Percentiles rank a stretch among this genome's conserved stretches.
These are phyloP conservation scores for Drosophila varians DNA, from an alignment of 1,140 invertebrate species.

Conservation along the genomic window DNA sequence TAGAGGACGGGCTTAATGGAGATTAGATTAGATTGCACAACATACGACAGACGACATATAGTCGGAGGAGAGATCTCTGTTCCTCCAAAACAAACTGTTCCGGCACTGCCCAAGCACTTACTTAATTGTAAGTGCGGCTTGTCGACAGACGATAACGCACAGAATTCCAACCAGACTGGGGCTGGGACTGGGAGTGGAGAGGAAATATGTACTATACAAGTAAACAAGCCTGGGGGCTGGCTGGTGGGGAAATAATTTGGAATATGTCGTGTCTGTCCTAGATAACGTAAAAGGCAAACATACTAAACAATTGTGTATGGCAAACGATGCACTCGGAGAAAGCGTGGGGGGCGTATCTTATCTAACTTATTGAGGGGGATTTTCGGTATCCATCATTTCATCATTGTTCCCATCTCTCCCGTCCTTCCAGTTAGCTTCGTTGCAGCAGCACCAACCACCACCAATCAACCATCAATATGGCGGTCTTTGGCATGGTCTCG, in stretches of 20 bases:
- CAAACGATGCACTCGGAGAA: slow-evolving; percentile 14
- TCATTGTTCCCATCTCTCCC: neutral
- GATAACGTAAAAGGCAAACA: slow-evolving; percentile 62
- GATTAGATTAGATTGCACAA: slow-evolving; percentile 69
- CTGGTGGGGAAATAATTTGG: slow-evolving; percentile 58
- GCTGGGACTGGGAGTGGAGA: slow-evolving; percentile 18
- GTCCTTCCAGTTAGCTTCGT: slow-evolving; percentile 51
- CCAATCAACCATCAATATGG: slow-evolving; percentile 86
- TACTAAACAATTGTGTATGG: slow-evolving; percentile 21
- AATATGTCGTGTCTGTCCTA: slow-evolving; percentile 66
- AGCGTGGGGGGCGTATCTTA: neutral
- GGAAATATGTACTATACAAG: slow-evolving; percentile 27
- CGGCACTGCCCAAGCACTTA: slow-evolving; percentile 63
- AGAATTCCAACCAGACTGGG: slow-evolving; percentile 10
- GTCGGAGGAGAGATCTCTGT: neutral
- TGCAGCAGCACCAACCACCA: slow-evolving; percentile 36
- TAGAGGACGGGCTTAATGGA: slow-evolving; percentile 40
- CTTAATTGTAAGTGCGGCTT: slow-evolving; percentile 80
- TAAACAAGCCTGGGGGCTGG: neutral
- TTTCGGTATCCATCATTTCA: slow-evolving; percentile 9
- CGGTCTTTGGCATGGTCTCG: slow-evolving; percentile 91
- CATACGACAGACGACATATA: slow-evolving; percentile 1
- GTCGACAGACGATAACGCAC: slow-evolving; percentile 58
- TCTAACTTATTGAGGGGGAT: neutral
- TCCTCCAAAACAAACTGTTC: slow-evolving; percentile 34